Base-by-base conservation (phyloP, 2,888 invertebrate genomes). In the Mamestra brassicae region DNA sequence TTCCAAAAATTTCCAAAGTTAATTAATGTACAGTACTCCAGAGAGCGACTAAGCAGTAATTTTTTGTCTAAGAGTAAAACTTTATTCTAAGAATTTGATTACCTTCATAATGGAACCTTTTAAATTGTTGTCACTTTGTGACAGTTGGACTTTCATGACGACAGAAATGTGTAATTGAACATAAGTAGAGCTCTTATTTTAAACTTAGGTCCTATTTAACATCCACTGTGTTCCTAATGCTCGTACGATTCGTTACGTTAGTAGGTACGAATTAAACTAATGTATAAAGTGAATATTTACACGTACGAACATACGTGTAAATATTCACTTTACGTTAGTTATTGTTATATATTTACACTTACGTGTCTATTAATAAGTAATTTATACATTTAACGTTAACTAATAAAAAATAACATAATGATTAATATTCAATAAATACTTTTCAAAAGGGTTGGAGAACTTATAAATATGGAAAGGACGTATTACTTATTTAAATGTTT, bases 21-120 rank as follows among this genome's bases (percentile, higher is more conserved):
- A 79, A 83, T 86, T 72, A 82, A 77, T 67, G 63, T 61, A 60
- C 52, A 78, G 75, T 81, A 54, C 77, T 76, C 80, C 66, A 55
- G 66, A 74, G 74, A 80, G 38, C 34, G 3, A 63, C 61, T 58
- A 38, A 73, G 52, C 45, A 63, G 45, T 60, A 55, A 47, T 15
- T 83, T 65, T 73, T 74, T 57, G 10, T 34, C 26, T 8, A 79
- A 52, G 63, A 73, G 68, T 57, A 60, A 73, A 83, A 80, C 55
- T 38, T 83, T 66, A 66, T 74, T 69, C 8, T 69, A 52, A 36
- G 61, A 83, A 70, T 80, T 36, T 55, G 45, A 79, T 79, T 69
- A 74, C n/a, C 26, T 64, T 68, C 26, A 42, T 58, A 83, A 83
- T 78, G 50, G 60, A 71, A 64, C 34, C 60, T 71, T 70, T 70